Conservation (phyloP, 2,888 invertebrate species). For the Apomyelois bistriatella region DNA sequence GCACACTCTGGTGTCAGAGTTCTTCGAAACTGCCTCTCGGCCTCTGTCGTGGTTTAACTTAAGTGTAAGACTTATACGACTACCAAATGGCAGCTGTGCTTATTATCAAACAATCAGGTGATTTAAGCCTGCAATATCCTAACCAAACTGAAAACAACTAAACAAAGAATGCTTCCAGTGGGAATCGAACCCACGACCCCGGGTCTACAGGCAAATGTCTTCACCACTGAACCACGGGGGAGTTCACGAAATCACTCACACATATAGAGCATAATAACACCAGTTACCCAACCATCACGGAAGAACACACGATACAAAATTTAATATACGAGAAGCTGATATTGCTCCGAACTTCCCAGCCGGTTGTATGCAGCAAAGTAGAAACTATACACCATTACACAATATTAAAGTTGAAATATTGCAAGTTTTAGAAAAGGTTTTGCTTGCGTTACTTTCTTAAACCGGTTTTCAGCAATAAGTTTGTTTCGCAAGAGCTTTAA, state of each 20-base stretch:
- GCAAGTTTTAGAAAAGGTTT: not conserved
- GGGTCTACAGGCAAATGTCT: too few relatives aligned
- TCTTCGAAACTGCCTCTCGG: too few relatives aligned
- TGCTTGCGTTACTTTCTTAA: not conserved
- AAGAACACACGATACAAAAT: not conserved
- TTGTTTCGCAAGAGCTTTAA: not conserved
- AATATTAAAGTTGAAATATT: constrained; percentile 10
- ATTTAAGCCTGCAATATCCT: too few relatives aligned
- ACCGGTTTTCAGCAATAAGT: not conserved
- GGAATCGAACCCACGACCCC: too few relatives aligned
- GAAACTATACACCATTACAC: constrained; percentile 7
- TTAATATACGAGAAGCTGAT: constrained; percentile 4
- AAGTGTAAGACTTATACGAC: too few relatives aligned
- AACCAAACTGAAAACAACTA: too few relatives aligned
- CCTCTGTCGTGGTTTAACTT: too few relatives aligned
- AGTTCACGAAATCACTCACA: not conserved
- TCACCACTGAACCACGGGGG: too few relatives aligned
- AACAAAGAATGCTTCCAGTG: too few relatives aligned
- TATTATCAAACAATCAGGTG: too few relatives aligned
- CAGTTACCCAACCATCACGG: not conserved
- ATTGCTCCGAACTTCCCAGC: not conserved
- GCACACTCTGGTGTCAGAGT: too few relatives aligned
- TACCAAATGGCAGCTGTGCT: too few relatives aligned
- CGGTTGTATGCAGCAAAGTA: not conserved
- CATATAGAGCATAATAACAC: not conserved